Evolutionary conservation across 2,888 invertebrate species (phyloP).

Genomic region (Pseudanteris insignis): DNA sequence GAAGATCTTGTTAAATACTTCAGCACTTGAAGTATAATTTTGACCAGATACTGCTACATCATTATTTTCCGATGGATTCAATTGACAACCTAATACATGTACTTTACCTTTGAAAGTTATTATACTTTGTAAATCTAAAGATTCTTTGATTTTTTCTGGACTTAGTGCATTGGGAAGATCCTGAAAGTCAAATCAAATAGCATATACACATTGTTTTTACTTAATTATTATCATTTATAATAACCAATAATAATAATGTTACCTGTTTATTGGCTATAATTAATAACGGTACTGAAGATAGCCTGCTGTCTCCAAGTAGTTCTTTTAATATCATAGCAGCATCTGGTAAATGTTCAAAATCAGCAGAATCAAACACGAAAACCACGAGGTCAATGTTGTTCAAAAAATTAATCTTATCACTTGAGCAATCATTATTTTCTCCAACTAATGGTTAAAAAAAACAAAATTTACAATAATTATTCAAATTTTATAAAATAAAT

Average conservation of each 20-base stretch:
- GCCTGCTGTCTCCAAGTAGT: constrained; percentile 62
- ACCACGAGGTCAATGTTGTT: constrained; percentile 66
- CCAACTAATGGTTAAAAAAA: constrained; percentile 56
- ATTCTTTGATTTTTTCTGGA: constrained; percentile 60
- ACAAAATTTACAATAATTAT: no score
- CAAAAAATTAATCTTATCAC: constrained; percentile 63
- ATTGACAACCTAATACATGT: constrained; percentile 60
- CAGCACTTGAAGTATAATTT: constrained; percentile 53
- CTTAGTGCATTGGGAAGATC: constrained; percentile 58
- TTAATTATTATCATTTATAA: neutral
- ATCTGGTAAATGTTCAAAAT: constrained; percentile 56
- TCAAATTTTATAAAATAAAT: no score
- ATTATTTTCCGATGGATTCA: constrained; percentile 52
- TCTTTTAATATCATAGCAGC: constrained; percentile 61
- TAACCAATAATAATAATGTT: constrained; percentile 17
- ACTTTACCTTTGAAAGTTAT: constrained; percentile 62
- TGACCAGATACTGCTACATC: constrained; percentile 22
- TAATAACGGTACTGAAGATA: constrained; percentile 62
- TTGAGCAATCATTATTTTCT: constrained; percentile 58
- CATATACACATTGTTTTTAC: no score
- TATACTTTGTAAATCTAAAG: constrained; percentile 62
- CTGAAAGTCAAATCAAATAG: no score
- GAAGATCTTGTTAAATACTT: constrained; percentile 57
- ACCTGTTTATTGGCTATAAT: constrained; percentile 66
- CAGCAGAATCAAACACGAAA: constrained; percentile 64